phyloP scores from a whole-genome alignment of 2,888 invertebrate species.

The Holacanthella duospinosa region DNA sequence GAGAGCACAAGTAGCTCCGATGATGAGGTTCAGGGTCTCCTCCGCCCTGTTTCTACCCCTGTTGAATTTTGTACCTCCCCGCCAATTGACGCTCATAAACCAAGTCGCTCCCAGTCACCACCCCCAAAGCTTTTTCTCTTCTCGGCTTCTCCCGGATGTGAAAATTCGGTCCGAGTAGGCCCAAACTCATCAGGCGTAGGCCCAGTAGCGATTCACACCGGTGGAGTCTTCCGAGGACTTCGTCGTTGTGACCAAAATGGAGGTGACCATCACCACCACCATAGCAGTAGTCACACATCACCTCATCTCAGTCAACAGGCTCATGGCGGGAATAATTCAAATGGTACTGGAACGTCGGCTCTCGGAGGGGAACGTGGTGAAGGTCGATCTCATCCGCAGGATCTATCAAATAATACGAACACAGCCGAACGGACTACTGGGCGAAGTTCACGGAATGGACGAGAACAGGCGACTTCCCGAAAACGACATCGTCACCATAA shows the following conservation, averaged over 20 bases:
- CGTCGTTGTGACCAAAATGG: slow-evolving; percentile 20
- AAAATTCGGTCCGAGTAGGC: not conserved
- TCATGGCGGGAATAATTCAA: not conserved
- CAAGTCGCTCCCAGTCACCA: slow-evolving; percentile 48
- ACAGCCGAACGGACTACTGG: slow-evolving; percentile 41
- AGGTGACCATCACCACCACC: slow-evolving; percentile 8
- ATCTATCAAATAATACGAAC: slow-evolving; percentile 12
- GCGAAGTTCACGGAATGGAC: slow-evolving; percentile 26
- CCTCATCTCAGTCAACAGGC: slow-evolving; percentile 4
- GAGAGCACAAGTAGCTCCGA: slow-evolving; percentile 49
- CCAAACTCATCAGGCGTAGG: slow-evolving; percentile 8
- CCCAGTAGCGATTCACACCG: slow-evolving; percentile 28
- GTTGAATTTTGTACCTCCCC: slow-evolving; percentile 85
- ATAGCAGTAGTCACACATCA: slow-evolving; percentile 5
- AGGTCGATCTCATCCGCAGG: slow-evolving; percentile 16
- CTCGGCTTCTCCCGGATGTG: slow-evolving; percentile 21
- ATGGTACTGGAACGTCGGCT: not conserved
- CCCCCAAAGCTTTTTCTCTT: slow-evolving; percentile 46
- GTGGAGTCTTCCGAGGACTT: slow-evolving; percentile 36
- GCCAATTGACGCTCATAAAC: slow-evolving; percentile 77
- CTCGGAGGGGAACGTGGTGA: slow-evolving; percentile 9
- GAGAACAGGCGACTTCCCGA: too few species aligned
- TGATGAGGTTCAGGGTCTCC: slow-evolving; percentile 56
- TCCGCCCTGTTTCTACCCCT: slow-evolving; percentile 58
- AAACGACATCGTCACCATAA: slow-evolving; percentile 51